These are phyloP conservation scores for Leptinotarsa rubiginosa DNA, from an alignment of 2,888 invertebrate species.

Conservation along the genomic window DNA sequence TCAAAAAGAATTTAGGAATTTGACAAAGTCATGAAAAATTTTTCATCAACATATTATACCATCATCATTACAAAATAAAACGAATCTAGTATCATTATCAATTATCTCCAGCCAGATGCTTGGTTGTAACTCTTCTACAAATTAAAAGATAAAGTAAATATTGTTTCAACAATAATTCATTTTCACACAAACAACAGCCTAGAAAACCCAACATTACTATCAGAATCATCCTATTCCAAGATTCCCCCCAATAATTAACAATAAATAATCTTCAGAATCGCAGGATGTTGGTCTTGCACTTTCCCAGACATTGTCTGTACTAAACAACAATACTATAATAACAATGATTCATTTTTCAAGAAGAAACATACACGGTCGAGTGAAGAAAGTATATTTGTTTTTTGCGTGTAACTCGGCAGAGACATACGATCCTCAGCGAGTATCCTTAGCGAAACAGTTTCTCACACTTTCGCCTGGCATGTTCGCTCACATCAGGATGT, in stretches of 20 bases:
- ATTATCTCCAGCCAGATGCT: background rate
- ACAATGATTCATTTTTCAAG: constrained; percentile 10
- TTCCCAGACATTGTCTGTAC: constrained; percentile 11
- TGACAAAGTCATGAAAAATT: background rate
- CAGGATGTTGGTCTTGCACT: constrained; percentile 10
- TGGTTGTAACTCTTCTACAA: background rate
- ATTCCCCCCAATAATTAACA: background rate
- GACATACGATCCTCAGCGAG: constrained; percentile 32
- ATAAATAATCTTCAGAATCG: constrained; percentile 5
- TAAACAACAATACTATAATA: constrained; percentile 4
- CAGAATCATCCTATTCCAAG: background rate
- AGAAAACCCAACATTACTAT: background rate
- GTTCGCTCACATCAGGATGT: constrained; percentile 14
- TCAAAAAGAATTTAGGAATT: too few species aligned
- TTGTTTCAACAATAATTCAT: background rate
- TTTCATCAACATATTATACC: background rate
- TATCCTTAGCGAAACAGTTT: constrained; percentile 32
- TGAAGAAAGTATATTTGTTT: constrained; percentile 14
- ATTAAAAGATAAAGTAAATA: background rate
- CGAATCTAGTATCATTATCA: background rate
- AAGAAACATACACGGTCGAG: constrained; percentile 3
- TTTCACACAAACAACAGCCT: background rate
- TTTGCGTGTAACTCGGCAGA: constrained; percentile 13
- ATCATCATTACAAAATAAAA: background rate
- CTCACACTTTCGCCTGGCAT: constrained; percentile 42